A percentile compares a stretch with the other conserved stretches of the same genome.
phyloP scores from a whole-genome alignment of 2,797 vertebrate genomes.

The Natrix natrix region DNA sequence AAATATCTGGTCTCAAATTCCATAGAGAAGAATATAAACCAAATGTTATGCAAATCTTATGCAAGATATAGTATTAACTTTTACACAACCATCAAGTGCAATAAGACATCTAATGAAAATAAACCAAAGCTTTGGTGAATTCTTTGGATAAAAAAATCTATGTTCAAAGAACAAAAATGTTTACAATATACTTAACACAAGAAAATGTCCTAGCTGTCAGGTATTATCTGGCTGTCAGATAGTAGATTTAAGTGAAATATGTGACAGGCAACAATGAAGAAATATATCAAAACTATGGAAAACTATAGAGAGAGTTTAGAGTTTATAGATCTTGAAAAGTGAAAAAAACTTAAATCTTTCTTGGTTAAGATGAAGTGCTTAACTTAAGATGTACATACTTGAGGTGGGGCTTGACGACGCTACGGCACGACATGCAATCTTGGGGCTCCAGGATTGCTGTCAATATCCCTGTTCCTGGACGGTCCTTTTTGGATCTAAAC shows the following conservation, averaged over 20 bases:
- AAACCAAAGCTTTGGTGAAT: background rate
- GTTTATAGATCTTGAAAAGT: background rate
- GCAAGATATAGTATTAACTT: background rate
- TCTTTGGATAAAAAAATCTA: background rate
- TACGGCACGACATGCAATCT: no score
- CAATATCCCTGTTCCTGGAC: no score
- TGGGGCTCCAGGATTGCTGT: no score
- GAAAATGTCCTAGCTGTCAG: background rate
- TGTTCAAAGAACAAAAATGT: background rate
- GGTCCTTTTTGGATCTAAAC: no score
- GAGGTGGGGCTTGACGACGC: no score
- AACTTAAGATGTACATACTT: background rate
- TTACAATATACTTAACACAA: background rate
- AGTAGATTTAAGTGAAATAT: background rate
- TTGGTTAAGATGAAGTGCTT: background rate
- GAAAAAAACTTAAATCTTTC: background rate
- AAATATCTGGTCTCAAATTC: background rate
- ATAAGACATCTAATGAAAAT: background rate
- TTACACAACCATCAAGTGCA: background rate
- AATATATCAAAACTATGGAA: background rate
- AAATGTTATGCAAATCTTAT: background rate
- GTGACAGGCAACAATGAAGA: background rate
- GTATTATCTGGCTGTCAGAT: background rate
- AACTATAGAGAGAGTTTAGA: background rate
- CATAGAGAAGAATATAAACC: background rate